Conservation (phyloP, 1,140 invertebrate genomes). For the Grapholita molesta region DNA sequence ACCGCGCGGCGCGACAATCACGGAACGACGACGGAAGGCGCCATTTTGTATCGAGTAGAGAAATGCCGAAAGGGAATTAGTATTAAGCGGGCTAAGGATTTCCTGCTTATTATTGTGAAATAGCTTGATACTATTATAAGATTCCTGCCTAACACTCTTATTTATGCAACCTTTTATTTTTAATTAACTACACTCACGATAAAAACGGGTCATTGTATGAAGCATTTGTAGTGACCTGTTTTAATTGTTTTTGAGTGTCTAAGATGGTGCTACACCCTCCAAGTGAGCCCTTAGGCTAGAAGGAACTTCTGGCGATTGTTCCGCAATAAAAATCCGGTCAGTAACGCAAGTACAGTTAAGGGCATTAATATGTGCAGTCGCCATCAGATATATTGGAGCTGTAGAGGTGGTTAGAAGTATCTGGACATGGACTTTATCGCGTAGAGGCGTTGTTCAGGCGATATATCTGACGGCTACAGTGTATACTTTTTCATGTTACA, state of each 20-base stretch:
- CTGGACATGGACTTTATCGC: no score
- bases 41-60: background rate
- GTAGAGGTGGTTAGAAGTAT: no score
- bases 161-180: background rate
- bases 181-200: background rate
- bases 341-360: no score
- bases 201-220: background rate
- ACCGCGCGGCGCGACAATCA: background rate
- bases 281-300: no score
- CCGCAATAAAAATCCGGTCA: no score
- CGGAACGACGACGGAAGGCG: no score
- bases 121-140: background rate
- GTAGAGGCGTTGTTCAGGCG: no score
- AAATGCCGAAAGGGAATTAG: background rate
- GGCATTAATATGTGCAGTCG: no score
- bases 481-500: no score
- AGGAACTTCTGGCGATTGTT: no score
- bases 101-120: background rate
- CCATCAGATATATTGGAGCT: no score
- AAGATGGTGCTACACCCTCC: slow-evolving; percentile 14
- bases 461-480: no score
- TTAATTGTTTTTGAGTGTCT: background rate
- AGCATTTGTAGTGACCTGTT: background rate
- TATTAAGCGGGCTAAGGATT: background rate
- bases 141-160: background rate